Evolutionary conservation across 2,888 invertebrate species (phyloP).

Genomic region (Lithophane ornitopus): DNA sequence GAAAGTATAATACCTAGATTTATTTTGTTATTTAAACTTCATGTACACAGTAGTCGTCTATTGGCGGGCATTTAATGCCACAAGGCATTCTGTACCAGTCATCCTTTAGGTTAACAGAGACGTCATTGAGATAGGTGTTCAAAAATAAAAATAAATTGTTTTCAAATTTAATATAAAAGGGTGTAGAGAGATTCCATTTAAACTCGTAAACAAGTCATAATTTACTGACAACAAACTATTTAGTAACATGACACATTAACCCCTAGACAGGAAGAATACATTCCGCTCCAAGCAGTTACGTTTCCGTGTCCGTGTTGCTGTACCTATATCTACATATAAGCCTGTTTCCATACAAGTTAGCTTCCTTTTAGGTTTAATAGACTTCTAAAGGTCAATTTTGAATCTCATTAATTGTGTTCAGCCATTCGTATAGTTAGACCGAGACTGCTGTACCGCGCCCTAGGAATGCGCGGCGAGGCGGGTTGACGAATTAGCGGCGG

Average conservation of each 20-base stretch:
- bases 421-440: background rate
- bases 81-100: no score
- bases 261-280: conserved; percentile 16
- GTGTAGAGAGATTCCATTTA: background rate
- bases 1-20: no score
- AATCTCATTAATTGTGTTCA: conserved; percentile 2
- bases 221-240: background rate
- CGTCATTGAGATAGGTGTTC: no score
- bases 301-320: conserved; percentile 55
- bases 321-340: conserved; percentile 23
- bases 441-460: no score
- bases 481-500: no score
- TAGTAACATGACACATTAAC: conserved; percentile 9
- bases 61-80: no score
- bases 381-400: conserved; percentile 18
- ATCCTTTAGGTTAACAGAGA: no score
- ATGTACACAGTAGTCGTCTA: no score
- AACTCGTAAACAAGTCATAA: conserved; percentile 5
- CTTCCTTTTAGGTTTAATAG: conserved; percentile 29
- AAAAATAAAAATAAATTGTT: no score
- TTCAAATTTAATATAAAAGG: background rate
- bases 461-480: no score
- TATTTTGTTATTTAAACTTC: no score
- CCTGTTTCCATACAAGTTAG: conserved; percentile 8
- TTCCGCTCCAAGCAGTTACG: conserved; percentile 36